Evolutionary conservation across 2,888 invertebrate species (phyloP).

Genomic region (Torymus auratus): DNA sequence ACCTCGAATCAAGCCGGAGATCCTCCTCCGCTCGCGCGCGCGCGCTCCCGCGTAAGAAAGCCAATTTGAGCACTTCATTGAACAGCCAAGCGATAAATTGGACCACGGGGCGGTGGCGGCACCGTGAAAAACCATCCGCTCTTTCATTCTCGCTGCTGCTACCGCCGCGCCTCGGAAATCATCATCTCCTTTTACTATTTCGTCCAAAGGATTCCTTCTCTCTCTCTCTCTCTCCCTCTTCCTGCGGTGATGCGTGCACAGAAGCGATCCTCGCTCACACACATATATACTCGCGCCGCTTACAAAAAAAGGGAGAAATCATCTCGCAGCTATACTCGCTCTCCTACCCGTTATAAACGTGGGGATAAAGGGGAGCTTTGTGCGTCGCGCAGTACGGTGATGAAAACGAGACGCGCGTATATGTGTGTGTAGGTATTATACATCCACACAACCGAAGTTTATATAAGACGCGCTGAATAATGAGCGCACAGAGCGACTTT

Average conservation of each 20-base stretch:
- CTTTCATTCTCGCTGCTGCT: conserved; percentile 54
- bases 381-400: not conserved
- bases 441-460: no score
- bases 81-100: conserved; percentile 61
- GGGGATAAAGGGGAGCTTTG: conserved; percentile 35
- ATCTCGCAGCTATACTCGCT: not conserved
- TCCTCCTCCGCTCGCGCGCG: conserved; percentile 11
- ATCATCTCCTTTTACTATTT: conserved; percentile 47
- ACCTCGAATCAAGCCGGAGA: not conserved
- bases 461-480: conserved; percentile 27
- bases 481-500: conserved; percentile 28
- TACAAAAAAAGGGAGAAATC: conserved; percentile 18
- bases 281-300: no score
- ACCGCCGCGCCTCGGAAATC: conserved; percentile 25
- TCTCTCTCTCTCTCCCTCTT: not conserved
- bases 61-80: conserved; percentile 58
- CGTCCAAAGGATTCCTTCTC: conserved; percentile 25
- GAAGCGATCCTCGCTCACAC: no score
- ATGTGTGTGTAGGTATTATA: not conserved
- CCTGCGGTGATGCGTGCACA: no score
- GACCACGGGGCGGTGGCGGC: conserved; percentile 64
- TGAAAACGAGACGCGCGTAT: not conserved
- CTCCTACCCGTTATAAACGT: not conserved
- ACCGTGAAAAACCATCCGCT: conserved; percentile 60
- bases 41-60: conserved; percentile 34